Evolutionary conservation across 1,140 invertebrate genomes (phyloP).

Genomic region (Penaeus japonicus): DNA sequence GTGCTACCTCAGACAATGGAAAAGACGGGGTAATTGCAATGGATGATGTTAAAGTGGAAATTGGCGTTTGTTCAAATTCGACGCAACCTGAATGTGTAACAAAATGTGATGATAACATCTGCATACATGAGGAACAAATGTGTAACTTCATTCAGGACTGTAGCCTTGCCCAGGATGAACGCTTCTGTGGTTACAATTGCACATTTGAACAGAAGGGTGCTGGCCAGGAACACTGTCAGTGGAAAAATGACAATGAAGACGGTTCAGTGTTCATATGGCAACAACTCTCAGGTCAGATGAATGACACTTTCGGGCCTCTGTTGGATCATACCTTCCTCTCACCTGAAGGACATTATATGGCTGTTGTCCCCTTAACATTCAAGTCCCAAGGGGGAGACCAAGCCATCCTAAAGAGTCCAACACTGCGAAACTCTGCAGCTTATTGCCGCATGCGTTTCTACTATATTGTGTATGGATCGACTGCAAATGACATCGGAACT

Average conservation of each 20-base stretch:
- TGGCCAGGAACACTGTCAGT: constrained; percentile 9
- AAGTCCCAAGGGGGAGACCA: neutral
- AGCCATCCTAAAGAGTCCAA: constrained; percentile 37
- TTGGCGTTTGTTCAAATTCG: constrained; percentile 14
- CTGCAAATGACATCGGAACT: constrained; percentile 29
- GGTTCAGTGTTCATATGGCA: neutral
- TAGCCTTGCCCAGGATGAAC: constrained; percentile 34
- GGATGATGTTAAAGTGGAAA: constrained; percentile 24
- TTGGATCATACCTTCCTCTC: constrained; percentile 31
- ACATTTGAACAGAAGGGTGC: constrained; percentile 32
- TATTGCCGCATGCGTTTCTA: constrained; percentile 43
- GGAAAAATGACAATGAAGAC: neutral
- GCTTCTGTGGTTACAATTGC: constrained; percentile 49
- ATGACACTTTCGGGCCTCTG: constrained; percentile 35
- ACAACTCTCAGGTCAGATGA: constrained; percentile 2
- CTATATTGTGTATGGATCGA: constrained; percentile 38
- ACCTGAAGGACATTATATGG: constrained; percentile 37
- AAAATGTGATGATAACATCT: constrained; percentile 28
- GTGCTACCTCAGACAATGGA: neutral
- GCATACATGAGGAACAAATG: constrained; percentile 41
- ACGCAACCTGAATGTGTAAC: constrained; percentile 33
- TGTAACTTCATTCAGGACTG: constrained; percentile 44
- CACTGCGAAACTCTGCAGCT: constrained; percentile 29
- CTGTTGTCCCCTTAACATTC: neutral
- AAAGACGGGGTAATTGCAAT: constrained; percentile 33